These are phyloP conservation scores for Agrotis exclamationis DNA, from an alignment of 2,888 invertebrate genomes.

Conservation along the genomic window DNA sequence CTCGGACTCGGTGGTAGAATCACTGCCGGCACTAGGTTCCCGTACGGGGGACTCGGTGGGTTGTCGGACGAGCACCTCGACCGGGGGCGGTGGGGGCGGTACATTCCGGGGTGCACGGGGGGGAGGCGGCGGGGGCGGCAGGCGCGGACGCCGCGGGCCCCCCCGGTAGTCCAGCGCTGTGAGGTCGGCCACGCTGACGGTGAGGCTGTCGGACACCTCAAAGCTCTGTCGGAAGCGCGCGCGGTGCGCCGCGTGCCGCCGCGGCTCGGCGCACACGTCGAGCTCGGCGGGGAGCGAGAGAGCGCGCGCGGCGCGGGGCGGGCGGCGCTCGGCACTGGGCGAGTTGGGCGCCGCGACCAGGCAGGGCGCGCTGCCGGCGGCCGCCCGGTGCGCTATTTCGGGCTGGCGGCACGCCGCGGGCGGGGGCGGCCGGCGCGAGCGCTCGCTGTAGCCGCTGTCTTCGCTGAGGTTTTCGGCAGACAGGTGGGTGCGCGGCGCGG, in stretches of 20 bases:
- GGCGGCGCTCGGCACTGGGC: constrained; percentile 81
- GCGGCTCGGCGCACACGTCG: constrained; percentile 91
- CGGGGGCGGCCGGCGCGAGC: constrained; percentile 83
- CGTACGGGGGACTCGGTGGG: constrained; percentile 77
- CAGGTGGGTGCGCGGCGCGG: constrained; percentile 88
- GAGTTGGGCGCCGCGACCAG: constrained; percentile 77
- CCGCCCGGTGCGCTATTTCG: constrained; percentile 81
- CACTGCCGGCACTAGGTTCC: constrained; percentile 87
- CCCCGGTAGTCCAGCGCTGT: constrained; percentile 91
- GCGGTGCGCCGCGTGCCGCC: constrained; percentile 78
- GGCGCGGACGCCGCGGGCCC: constrained; percentile 81
- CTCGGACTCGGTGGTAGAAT: constrained; percentile 89
- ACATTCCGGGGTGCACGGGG: constrained; percentile 69
- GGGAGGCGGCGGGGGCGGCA: constrained; percentile 83
- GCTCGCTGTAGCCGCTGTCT: constrained; percentile 95
- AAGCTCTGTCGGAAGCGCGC: constrained; percentile 88
- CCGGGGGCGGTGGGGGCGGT: constrained; percentile 77
- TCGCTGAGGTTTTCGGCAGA: constrained; percentile 95
- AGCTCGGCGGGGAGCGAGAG: constrained; percentile 93
- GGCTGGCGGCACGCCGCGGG: constrained; percentile 76
- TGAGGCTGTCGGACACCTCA: constrained; percentile 87
- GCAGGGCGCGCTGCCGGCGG: constrained; percentile 86
- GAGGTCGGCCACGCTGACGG: constrained; percentile 92
- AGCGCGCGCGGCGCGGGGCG: constrained; percentile 84
- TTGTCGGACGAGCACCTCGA: constrained; percentile 69